Evolutionary conservation across 2,797 vertebrate genomes (phyloP), one percentile per base, ranked within the genome.

Genomic region (Caiman crocodilus): DNA sequence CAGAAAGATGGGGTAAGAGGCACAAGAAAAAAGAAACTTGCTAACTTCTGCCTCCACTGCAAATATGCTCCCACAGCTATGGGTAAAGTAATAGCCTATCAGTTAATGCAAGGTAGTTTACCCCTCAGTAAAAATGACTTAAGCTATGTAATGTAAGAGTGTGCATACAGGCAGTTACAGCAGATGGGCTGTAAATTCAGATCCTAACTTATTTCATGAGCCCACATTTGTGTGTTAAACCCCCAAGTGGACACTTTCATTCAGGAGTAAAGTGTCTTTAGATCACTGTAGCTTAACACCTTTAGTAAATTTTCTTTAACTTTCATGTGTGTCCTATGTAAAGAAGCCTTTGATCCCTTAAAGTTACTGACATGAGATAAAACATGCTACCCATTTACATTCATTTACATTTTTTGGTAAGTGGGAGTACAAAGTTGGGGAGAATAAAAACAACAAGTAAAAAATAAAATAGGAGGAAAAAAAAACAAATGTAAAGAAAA

Each of bases 1-100:
- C 94, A 90, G 81, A 84, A 61, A 94, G 90, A 60, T 73, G 92
- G 91, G 92, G 94, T 80, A 94, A 90, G 89, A 94, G 91, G 26
- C 58, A 2, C 77, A 21, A 50, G 42, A 50, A 50, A 50, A 10
- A 50, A 50, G 30, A 50, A 50, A 73, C 94, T 93, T 77, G 76
- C 84, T 69, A 93, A 5, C 61, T 84, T 77, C 93, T 92, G 92
- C n/a, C 85, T 61, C 64, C 50, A 35, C 92, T 93, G 83, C 81
- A 88, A 87, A 55, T 14, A 4, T 6, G 26, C 89, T 96, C 94
- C 94, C 78, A 93, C 77, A 96, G 85, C n/a, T 85, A 91, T 28
- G 85, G 69, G 58, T 21, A 50, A 50, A 50, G 42, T 50, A 50
- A 50, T 50, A 50, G 42, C 42, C 10, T 50, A 10, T 9, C 42